A percentile compares a stretch with the other conserved stretches of the same genome.
phyloP scores from a whole-genome alignment of 2,113 vertebrate species.

The Calidris pugnax region DNA sequence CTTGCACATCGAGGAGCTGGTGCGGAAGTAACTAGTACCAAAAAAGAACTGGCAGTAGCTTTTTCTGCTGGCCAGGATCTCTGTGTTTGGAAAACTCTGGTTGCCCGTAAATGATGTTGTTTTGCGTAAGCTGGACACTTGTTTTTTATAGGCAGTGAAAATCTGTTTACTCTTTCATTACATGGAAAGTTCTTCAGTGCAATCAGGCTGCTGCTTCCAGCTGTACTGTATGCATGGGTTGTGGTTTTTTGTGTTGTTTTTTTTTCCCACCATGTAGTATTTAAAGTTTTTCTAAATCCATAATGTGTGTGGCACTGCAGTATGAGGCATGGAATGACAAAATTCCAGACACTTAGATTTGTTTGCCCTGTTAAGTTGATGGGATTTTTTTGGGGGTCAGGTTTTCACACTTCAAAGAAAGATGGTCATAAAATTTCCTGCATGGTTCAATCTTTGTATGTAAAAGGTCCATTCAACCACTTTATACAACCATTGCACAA shows the following conservation, averaged over 20 bases:
- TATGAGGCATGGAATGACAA: not conserved
- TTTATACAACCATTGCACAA: not conserved
- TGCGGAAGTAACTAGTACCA: not conserved
- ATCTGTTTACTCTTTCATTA: not conserved
- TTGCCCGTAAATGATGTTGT: not conserved
- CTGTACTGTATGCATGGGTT: not conserved
- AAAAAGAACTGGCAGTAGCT: not conserved
- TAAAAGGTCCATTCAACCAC: not conserved
- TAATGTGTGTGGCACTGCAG: not conserved
- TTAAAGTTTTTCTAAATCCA: not conserved
- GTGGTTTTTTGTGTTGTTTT: no score
- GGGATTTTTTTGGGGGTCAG: not conserved
- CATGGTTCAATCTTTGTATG: not conserved
- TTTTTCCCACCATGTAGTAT: not conserved
- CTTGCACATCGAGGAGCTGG: not conserved
- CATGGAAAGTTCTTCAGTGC: not conserved
- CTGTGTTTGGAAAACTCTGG: not conserved
- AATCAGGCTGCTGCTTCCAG: not conserved
- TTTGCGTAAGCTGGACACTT: rapidly evolving
- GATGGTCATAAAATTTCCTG: not conserved
- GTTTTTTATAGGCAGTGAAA: not conserved
- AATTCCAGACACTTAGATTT: not conserved
- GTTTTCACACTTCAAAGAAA: not conserved
- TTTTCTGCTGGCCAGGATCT: not conserved
- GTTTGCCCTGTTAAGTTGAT: not conserved